Evolutionary conservation across 2,113 vertebrate species (phyloP).

Genomic region (Apeltes quadracus): DNA sequence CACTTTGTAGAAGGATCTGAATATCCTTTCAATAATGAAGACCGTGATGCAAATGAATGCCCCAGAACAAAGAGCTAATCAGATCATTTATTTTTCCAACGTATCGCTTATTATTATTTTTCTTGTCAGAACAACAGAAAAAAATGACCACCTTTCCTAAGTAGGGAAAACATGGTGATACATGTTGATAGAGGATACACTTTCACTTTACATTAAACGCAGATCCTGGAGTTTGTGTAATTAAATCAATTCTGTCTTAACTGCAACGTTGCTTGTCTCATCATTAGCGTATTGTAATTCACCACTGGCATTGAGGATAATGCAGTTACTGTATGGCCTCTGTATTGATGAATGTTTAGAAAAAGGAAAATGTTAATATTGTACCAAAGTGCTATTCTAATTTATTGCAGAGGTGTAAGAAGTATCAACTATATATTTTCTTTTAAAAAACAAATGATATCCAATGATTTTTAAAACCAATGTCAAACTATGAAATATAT

Average conservation of each 20-base stretch:
- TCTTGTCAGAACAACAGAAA: background rate
- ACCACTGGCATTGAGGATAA: background rate
- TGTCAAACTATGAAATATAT: no score
- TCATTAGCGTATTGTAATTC: background rate
- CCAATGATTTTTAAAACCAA: no score
- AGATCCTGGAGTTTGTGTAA: background rate
- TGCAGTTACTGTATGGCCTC: background rate
- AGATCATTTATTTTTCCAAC: background rate
- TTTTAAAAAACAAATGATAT: no score
- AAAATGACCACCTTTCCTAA: background rate
- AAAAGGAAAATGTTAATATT: no score
- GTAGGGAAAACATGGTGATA: background rate
- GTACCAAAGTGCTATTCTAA: no score
- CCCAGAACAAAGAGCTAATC: background rate
- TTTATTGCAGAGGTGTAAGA: no score
- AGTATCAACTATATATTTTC: no score
- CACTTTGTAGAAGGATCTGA: no score
- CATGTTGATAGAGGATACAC: no score
- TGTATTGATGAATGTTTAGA: background rate
- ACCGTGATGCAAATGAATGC: background rate
- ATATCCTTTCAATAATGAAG: background rate
- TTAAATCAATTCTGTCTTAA: background rate
- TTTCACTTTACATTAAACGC: background rate
- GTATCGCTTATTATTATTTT: no score
- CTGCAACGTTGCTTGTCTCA: background rate